These are phyloP conservation scores for Rotaria magnacalcarata DNA, from an alignment of 2,888 invertebrate genomes.

Conservation along the genomic window DNA sequence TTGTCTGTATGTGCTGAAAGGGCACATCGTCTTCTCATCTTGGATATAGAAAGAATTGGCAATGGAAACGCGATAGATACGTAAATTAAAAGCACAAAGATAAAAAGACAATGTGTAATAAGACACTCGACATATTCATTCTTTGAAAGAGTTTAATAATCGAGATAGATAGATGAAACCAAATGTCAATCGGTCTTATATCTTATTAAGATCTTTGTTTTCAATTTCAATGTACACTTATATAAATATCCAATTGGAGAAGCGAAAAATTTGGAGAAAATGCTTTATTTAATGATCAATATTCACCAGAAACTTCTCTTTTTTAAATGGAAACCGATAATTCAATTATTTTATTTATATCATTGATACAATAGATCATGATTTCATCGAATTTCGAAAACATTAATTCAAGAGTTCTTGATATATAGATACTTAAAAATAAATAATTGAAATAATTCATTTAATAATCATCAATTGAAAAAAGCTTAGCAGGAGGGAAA, in stretches of 20 bases:
- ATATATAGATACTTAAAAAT: no score
- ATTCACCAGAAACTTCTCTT: no score
- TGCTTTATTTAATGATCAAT: no score
- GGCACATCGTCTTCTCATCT: not conserved
- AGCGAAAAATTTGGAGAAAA: no score
- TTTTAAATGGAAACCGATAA: no score
- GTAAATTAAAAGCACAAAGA: not conserved
- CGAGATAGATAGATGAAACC: not conserved
- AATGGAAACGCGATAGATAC: not conserved
- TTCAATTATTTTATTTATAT: no score
- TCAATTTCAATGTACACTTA: no score
- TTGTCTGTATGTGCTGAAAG: not conserved
- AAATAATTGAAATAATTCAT: no score
- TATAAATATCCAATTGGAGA: no score
- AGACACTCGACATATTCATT: not conserved
- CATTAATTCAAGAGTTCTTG: not conserved
- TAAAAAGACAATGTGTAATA: not conserved
- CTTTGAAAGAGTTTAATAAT: not conserved
- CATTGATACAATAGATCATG: no score
- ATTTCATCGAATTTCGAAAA: not conserved
- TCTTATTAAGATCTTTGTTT: not conserved
- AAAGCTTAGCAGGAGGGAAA: no score
- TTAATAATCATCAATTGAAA: no score
- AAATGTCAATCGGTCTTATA: not conserved
- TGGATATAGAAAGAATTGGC: not conserved